These are phyloP conservation scores for Strigamia maritima DNA, from an alignment of 2,888 invertebrate genomes.

Conservation along the genomic window DNA sequence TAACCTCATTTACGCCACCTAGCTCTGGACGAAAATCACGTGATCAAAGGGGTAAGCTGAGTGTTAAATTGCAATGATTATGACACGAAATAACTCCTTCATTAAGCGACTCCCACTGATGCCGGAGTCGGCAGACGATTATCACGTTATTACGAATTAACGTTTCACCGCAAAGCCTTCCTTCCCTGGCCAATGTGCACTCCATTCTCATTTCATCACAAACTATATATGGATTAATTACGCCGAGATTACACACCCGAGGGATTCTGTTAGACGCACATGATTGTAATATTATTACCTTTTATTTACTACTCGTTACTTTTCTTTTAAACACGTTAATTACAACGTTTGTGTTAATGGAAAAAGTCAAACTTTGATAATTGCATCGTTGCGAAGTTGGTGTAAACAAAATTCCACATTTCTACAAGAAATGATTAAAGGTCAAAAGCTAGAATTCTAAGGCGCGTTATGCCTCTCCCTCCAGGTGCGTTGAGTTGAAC, in stretches of 20 bases:
- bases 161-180: constrained; percentile 24
- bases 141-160: constrained; percentile 32
- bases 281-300: constrained; percentile 9
- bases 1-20: constrained; percentile 13
- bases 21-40: constrained; percentile 6
- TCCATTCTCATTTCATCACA: constrained; percentile 33
- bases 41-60: constrained; percentile 34
- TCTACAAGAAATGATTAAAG: constrained; percentile 3
- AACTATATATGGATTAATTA: constrained; percentile 1
- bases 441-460: constrained; percentile 24
- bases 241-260: constrained; percentile 17
- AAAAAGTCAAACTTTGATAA: no score
- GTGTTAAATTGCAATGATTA: constrained; percentile 31
- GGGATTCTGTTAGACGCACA: background rate
- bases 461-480: background rate
- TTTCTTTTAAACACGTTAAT: background rate
- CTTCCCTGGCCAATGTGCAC: constrained; percentile 12
- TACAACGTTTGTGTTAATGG: no score
- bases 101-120: constrained; percentile 32
- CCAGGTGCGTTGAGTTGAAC: constrained; percentile 34
- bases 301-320: background rate
- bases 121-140: constrained; percentile 26
- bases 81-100: constrained; percentile 32
- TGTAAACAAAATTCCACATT: background rate
- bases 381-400: background rate